Evolutionary conservation across 2,113 vertebrate species (phyloP).

Genomic region (Mobula birostris): DNA sequence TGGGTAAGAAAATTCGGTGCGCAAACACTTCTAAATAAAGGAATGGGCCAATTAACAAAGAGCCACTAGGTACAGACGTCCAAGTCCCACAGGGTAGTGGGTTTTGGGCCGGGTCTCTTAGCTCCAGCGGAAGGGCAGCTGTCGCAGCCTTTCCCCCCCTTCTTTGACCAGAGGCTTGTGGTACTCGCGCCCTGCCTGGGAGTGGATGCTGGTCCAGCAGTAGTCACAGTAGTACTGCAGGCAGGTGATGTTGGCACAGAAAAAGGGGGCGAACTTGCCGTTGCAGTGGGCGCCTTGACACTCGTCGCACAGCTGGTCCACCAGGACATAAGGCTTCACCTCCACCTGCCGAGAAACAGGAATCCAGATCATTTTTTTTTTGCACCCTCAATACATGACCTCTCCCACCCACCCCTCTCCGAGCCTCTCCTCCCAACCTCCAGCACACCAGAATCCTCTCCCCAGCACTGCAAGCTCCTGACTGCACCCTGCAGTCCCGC

Average conservation of each 20-base stretch:
- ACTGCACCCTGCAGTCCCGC: no score
- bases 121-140: conserved; percentile 36
- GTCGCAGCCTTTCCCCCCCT: conserved; percentile 32
- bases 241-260: conserved; percentile 39
- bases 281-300: conserved; percentile 30
- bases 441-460: no score
- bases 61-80: background rate
- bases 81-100: background rate
- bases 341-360: conserved; percentile 28
- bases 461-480: no score
- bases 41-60: background rate
- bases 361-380: no score
- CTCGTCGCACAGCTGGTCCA: conserved; percentile 38
- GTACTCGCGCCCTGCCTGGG: conserved; percentile 36
- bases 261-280: conserved; percentile 39
- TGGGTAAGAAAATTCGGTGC: conserved; percentile 14
- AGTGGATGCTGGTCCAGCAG: conserved; percentile 40
- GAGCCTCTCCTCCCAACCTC: background rate
- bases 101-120: background rate
- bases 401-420: background rate
- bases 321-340: conserved; percentile 39
- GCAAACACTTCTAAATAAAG: conserved; percentile 30
- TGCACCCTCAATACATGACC: no score
- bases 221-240: conserved; percentile 39
- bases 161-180: conserved; percentile 40